Evolutionary conservation across 1,140 invertebrate genomes (phyloP).

Genomic region (Contarinia nasturtii): DNA sequence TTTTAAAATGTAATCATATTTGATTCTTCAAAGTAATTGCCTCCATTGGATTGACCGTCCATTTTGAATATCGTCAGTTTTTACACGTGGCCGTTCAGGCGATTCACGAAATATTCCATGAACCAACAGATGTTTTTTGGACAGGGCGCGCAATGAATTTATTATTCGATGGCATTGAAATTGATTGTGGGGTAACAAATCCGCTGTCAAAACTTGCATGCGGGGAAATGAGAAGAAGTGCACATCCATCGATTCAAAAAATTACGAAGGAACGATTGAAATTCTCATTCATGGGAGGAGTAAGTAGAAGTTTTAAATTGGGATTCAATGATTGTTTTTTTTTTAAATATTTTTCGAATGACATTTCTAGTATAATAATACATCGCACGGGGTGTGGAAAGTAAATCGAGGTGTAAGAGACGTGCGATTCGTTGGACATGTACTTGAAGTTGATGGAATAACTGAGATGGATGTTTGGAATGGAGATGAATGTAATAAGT

Average conservation of each 20-base stretch:
- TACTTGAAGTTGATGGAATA: slow-evolving; percentile 38
- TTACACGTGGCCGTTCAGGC: slow-evolving; percentile 26
- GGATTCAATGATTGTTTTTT: background rate
- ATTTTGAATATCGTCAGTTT: slow-evolving; percentile 24
- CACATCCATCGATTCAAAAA: background rate
- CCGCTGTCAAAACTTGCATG: background rate
- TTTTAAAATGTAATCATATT: too few relatives aligned
- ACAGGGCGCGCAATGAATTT: slow-evolving; percentile 28
- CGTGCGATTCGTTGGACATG: slow-evolving; percentile 41
- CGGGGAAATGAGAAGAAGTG: background rate
- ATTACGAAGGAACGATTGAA: background rate
- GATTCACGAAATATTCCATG: slow-evolving; percentile 28
- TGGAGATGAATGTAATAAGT: slow-evolving; percentile 40
- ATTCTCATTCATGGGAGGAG: background rate
- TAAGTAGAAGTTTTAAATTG: background rate
- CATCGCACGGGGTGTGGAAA: background rate
- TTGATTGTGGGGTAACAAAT: slow-evolving; percentile 25
- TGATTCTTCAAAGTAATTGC: too few relatives aligned
- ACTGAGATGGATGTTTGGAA: slow-evolving; percentile 33
- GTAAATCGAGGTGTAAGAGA: slow-evolving; percentile 42
- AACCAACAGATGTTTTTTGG: slow-evolving; percentile 27
- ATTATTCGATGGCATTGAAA: slow-evolving; percentile 29
- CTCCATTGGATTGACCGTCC: too few relatives aligned
- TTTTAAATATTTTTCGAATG: too few relatives aligned
- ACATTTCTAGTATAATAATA: background rate